A percentile compares a stretch with the other conserved stretches of the same genome.
These are phyloP conservation scores for Hybognathus amarus DNA, from an alignment of 2,797 vertebrate species.

Conservation along the genomic window DNA sequence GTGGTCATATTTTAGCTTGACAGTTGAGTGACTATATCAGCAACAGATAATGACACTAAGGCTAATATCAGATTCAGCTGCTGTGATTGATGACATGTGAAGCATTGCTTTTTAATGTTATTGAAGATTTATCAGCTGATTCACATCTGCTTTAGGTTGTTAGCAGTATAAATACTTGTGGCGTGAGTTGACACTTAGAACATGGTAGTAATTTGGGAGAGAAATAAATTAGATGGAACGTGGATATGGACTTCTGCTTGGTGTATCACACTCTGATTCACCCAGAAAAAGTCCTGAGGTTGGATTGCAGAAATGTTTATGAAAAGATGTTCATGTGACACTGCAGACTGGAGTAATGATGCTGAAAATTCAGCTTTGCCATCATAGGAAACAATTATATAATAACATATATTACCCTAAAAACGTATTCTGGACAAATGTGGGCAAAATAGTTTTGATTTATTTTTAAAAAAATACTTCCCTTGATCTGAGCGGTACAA, in stretches of 20 bases:
- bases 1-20: conserved; percentile 50
- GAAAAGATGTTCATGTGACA: background rate
- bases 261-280: background rate
- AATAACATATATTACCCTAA: background rate
- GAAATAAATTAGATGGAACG: conserved; percentile 6
- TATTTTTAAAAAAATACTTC: too few relatives aligned
- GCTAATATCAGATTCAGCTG: conserved; percentile 25
- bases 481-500: too few relatives aligned
- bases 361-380: background rate
- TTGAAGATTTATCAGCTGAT: conserved; percentile 22
- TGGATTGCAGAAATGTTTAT: background rate
- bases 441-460: too few relatives aligned
- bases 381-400: background rate
- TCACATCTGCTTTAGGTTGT: conserved; percentile 14
- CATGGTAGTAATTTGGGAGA: background rate
- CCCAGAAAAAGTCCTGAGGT: background rate
- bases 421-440: too few relatives aligned
- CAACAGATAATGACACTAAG: conserved; percentile 46
- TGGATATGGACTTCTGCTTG: background rate
- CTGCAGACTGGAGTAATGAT: background rate
- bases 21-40: conserved; percentile 52
- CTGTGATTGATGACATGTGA: conserved; percentile 22
- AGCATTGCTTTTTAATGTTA: background rate
- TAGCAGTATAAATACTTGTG: conserved; percentile 28
- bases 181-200: conserved; percentile 25